phyloP scores from a whole-genome alignment of 2,888 invertebrate genomes.

The Teleogryllus oceanicus region DNA sequence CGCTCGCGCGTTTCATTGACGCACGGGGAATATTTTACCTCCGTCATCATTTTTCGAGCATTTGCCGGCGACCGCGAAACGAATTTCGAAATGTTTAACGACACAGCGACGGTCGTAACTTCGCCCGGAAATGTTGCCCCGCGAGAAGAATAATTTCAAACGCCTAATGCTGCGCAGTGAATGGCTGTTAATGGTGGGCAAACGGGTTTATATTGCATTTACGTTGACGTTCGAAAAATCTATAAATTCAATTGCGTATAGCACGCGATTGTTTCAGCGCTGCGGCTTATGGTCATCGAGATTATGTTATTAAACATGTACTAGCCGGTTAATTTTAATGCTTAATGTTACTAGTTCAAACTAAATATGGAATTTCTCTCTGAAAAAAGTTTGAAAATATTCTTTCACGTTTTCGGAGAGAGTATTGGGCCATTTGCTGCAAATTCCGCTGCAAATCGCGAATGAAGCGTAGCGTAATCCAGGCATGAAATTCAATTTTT shows the following conservation, averaged over 20 bases:
- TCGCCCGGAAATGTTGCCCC: background rate
- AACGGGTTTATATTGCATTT: background rate
- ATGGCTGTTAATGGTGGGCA: background rate
- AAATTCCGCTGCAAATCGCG: background rate
- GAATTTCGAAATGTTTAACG: background rate
- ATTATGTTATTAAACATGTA: background rate
- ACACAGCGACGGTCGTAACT: background rate
- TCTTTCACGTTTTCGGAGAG: background rate
- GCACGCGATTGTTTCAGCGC: background rate
- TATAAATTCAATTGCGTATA: background rate
- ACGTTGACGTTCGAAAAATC: background rate
- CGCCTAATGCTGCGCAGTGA: background rate
- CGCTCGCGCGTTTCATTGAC: conserved; percentile 3
- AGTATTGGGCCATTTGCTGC: background rate
- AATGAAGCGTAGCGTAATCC: background rate
- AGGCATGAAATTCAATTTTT: background rate
- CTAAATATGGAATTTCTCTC: background rate
- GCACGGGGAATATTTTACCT: background rate
- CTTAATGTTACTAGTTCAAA: background rate
- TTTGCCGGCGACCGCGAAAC: background rate
- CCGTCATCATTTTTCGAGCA: background rate
- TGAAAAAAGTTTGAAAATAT: background rate
- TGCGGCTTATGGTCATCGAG: background rate
- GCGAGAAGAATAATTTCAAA: background rate
- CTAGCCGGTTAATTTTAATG: background rate